Conservation (phyloP, 2,797 vertebrate genomes). For the Thamnophis elegans region DNA sequence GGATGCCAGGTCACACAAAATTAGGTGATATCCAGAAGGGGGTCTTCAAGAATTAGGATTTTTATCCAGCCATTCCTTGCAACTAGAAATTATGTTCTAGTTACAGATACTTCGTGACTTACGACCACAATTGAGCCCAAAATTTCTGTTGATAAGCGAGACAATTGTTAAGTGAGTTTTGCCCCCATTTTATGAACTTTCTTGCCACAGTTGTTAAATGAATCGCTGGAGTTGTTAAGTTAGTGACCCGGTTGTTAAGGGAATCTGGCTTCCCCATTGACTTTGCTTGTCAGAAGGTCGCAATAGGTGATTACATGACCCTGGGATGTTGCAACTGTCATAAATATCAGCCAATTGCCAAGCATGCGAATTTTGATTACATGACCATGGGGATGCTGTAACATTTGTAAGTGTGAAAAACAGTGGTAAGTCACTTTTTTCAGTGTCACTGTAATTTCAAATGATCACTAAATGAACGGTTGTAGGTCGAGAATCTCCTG, state of each 20-base stretch:
- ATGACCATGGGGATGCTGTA: neutral
- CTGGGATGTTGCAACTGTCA: neutral
- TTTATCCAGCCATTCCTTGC: neutral
- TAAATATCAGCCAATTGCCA: neutral
- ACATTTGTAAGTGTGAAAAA: neutral
- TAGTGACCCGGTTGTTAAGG: no score
- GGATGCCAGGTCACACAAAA: rapidly evolving
- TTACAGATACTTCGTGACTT: neutral
- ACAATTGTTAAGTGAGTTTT: neutral
- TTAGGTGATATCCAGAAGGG: neutral
- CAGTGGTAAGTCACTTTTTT: neutral
- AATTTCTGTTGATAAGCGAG: neutral
- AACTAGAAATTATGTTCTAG: neutral
- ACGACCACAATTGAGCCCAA: neutral
- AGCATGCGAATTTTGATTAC: neutral
- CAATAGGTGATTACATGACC: neutral
- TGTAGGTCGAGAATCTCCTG: neutral
- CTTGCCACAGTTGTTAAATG: neutral
- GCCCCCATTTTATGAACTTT: neutral
- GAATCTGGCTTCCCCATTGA: neutral
- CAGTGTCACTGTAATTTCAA: neutral
- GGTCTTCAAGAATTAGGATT: neutral
- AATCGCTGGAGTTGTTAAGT: neutral
- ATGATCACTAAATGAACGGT: neutral
- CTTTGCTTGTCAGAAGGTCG: neutral